phyloP scores from a whole-genome alignment of 2,888 invertebrate genomes.

The Acrobasis consociella region DNA sequence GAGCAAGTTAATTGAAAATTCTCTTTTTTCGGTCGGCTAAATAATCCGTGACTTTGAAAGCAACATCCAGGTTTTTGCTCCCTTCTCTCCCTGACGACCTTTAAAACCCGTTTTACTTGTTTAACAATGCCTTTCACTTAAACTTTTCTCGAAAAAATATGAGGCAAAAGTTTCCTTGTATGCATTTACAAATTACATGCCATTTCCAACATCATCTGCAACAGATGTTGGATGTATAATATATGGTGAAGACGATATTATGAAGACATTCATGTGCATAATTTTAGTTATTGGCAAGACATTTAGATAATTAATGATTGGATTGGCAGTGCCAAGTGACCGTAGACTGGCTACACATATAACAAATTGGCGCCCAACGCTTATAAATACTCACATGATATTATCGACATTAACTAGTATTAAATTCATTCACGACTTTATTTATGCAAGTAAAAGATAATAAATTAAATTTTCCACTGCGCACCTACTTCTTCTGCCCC shows the following conservation, averaged over 20 bases:
- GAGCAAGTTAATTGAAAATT: neutral
- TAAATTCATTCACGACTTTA: too few relatives aligned
- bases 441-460: too few relatives aligned
- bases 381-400: neutral
- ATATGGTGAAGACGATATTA: neutral
- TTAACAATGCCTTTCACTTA: slow-evolving; percentile 54
- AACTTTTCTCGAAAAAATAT: slow-evolving; percentile 42
- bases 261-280: neutral
- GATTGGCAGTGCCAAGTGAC: slow-evolving; percentile 41
- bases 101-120: slow-evolving; percentile 57
- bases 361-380: slow-evolving; percentile 45
- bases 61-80: slow-evolving; percentile 58
- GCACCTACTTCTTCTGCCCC: neutral
- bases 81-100: slow-evolving; percentile 51
- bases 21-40: slow-evolving; percentile 3
- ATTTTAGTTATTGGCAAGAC: slow-evolving; percentile 1
- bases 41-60: slow-evolving; percentile 30
- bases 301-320: neutral
- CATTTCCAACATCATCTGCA: neutral
- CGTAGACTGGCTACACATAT: slow-evolving; percentile 32
- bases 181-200: neutral
- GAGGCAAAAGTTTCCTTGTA: slow-evolving; percentile 44
- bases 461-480: too few relatives aligned
- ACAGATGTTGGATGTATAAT: neutral
- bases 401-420: too few relatives aligned